Conservation (phyloP, 1,140 invertebrate species). For the Drosophila mojavensis region DNA sequence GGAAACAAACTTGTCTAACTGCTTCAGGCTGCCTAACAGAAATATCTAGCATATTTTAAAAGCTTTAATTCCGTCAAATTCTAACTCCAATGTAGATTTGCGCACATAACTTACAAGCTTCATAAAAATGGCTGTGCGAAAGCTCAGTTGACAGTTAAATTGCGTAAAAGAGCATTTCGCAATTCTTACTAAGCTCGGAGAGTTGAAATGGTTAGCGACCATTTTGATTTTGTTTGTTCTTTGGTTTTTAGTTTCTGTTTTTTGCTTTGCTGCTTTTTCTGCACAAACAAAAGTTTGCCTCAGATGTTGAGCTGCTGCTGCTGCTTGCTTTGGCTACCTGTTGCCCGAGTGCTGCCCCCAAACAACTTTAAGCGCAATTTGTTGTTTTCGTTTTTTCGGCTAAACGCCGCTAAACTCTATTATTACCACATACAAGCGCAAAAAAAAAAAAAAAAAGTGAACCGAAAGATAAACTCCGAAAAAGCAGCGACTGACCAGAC, state of each 20-base stretch:
- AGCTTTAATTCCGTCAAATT: neutral
- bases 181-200: slow-evolving; percentile 2
- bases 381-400: slow-evolving; percentile 18
- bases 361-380: slow-evolving; percentile 22
- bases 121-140: slow-evolving; percentile 14
- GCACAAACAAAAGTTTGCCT: slow-evolving; percentile 26
- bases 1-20: no score
- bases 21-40: no score
- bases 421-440: slow-evolving; percentile 40
- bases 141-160: slow-evolving; percentile 19
- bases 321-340: slow-evolving; percentile 23
- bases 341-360: slow-evolving; percentile 19
- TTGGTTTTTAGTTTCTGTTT: slow-evolving; percentile 1
- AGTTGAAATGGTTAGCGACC: slow-evolving; percentile 25
- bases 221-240: slow-evolving; percentile 2
- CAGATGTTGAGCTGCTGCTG: slow-evolving; percentile 4
- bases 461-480: slow-evolving; percentile 35
- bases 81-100: slow-evolving; percentile 9
- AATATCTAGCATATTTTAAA: neutral
- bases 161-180: slow-evolving; percentile 4
- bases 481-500: slow-evolving; percentile 35
- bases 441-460: slow-evolving; percentile 11
- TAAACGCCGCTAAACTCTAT: slow-evolving; percentile 45
- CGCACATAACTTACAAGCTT: slow-evolving; percentile 8
- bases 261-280: slow-evolving; percentile 1